Percentiles rank a stretch among this genome's conserved stretches.
These are phyloP conservation scores for Tarsius wallacei DNA, from an alignment of 2,797 vertebrate species.

Conservation along the genomic window DNA sequence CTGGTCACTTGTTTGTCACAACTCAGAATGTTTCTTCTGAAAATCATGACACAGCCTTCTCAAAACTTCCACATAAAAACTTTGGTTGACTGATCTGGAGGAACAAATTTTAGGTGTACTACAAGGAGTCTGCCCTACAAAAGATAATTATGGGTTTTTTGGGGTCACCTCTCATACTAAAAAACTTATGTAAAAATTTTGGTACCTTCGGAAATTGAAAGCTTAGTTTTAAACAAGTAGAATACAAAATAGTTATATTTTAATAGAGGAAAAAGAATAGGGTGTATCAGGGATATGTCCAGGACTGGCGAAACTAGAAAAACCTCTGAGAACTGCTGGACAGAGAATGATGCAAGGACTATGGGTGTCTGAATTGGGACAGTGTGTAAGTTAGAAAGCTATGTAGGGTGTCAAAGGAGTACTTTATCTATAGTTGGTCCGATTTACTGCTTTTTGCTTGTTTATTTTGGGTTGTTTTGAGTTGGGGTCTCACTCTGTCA, in stretches of 20 bases:
- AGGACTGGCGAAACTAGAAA: background rate
- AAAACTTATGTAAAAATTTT: background rate
- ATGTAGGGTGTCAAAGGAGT: background rate
- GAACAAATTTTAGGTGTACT: too few relatives aligned
- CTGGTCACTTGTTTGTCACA: too few relatives aligned
- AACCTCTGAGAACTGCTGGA: background rate
- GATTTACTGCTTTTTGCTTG: background rate
- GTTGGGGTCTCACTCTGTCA: too few relatives aligned
- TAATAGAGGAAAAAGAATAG: background rate
- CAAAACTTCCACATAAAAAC: too few relatives aligned
- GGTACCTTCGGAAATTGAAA: background rate
- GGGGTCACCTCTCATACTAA: too few relatives aligned
- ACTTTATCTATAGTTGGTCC: background rate
- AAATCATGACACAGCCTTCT: too few relatives aligned
- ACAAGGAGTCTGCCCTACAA: too few relatives aligned
- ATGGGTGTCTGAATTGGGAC: background rate
- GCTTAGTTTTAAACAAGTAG: background rate
- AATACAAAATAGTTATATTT: background rate
- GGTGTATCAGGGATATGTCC: accelerated
- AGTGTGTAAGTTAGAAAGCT: background rate
- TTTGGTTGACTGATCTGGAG: too few relatives aligned
- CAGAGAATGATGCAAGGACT: background rate
- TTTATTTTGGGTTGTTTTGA: too few relatives aligned
- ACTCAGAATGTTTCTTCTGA: too few relatives aligned
- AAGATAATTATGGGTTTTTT: too few relatives aligned